Evolutionary conservation across 2,888 invertebrate species (phyloP).

Genomic region (Scaptomyza cyrtandrae): DNA sequence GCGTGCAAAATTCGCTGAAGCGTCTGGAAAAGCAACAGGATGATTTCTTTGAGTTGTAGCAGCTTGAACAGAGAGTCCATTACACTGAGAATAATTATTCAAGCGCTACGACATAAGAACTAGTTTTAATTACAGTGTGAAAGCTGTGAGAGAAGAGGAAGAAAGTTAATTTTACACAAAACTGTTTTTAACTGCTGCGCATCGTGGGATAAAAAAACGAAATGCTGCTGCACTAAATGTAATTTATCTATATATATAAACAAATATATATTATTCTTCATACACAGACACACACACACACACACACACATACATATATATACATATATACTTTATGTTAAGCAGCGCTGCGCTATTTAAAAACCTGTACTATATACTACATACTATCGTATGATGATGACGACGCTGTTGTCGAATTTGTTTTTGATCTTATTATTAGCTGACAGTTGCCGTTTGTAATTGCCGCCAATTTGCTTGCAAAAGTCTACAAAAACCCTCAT

Average conservation of each 20-base stretch:
- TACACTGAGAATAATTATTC: conserved; percentile 16
- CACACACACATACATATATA: conserved; percentile 31
- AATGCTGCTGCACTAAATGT: conserved; percentile 59
- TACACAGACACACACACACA: background rate
- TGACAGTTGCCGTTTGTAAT: conserved; percentile 57
- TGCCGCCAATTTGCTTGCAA: conserved; percentile 76
- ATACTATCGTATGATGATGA: conserved; percentile 55
- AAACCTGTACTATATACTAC: conserved; percentile 66
- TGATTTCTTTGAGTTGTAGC: conserved; percentile 96
- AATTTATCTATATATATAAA: conserved; percentile 50
- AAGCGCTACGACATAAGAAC: conserved; percentile 36
- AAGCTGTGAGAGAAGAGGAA: conserved; percentile 8
- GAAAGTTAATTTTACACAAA: conserved; percentile 59
- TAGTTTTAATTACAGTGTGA: conserved; percentile 53
- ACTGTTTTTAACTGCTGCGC: conserved; percentile 67
- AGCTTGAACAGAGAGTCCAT: conserved; percentile 66
- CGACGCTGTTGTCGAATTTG: conserved; percentile 49
- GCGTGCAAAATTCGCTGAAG: conserved; percentile 91
- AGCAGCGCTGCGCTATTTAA: conserved; percentile 59
- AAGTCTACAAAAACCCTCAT: conserved; percentile 10
- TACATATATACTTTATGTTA: conserved; percentile 16
- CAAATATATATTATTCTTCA: conserved; percentile 17
- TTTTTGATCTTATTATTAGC: conserved; percentile 53
- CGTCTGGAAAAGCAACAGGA: conserved; percentile 94
- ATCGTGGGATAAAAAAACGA: conserved; percentile 13